phyloP scores from a whole-genome alignment of 2,888 invertebrate species.

The Cantharis rustica region DNA sequence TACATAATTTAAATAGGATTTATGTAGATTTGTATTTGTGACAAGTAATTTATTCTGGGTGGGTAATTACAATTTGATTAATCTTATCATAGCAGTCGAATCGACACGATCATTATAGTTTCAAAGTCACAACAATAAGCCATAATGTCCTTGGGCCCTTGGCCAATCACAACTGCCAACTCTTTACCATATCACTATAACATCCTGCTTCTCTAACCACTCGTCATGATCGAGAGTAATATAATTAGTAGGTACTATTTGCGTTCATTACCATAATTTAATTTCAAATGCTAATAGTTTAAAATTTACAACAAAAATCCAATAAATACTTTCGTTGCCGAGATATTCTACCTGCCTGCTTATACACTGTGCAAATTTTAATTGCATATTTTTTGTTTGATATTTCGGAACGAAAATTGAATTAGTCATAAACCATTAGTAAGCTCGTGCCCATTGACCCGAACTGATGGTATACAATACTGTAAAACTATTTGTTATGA shows the following conservation, averaged over 20 bases:
- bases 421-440: constrained; percentile 3
- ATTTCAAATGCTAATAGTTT: not conserved
- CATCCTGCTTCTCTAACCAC: constrained; percentile 12
- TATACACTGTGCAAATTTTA: not conserved
- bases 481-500: constrained; percentile 19
- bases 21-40: not conserved
- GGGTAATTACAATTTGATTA: constrained; percentile 15
- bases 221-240: constrained; percentile 14
- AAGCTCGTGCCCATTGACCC: constrained; percentile 33
- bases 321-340: not conserved
- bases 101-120: constrained; percentile 16
- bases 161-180: constrained; percentile 11
- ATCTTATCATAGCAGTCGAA: constrained; percentile 11
- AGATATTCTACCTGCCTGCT: not conserved
- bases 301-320: not conserved
- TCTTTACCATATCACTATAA: constrained; percentile 20
- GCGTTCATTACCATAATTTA: constrained; percentile 3
- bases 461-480: constrained; percentile 30
- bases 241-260: constrained; percentile 14
- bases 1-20: not conserved
- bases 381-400: not conserved
- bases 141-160: constrained; percentile 23
- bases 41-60: not conserved
- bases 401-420: not conserved
- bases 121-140: constrained; percentile 18